These are phyloP conservation scores for Scaptomyza caliginosa DNA, from an alignment of 2,888 invertebrate species.

Conservation along the genomic window DNA sequence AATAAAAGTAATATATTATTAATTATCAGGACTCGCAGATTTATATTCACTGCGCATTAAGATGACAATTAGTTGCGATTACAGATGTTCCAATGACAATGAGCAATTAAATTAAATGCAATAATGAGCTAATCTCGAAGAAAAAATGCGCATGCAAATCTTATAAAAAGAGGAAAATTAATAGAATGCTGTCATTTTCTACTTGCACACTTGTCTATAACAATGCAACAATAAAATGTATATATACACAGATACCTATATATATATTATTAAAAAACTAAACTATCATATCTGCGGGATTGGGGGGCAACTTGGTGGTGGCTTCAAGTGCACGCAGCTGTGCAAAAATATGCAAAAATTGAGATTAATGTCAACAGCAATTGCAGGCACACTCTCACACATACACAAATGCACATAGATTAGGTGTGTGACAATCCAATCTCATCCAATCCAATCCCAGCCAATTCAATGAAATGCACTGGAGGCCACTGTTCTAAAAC, in stretches of 20 bases:
- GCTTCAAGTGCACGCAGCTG: slow-evolving; percentile 76
- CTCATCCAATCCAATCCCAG: slow-evolving; percentile 8
- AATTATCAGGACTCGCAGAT: not conserved
- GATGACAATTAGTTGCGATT: slow-evolving; percentile 51
- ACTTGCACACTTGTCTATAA: slow-evolving; percentile 11
- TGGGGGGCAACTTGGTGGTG: slow-evolving; percentile 19
- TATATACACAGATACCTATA: not conserved
- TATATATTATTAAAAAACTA: slow-evolving; percentile 7
- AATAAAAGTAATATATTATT: not conserved
- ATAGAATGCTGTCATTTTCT: slow-evolving; percentile 1
- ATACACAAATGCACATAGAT: slow-evolving; percentile 5
- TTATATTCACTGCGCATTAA: slow-evolving; percentile 56
- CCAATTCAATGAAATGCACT: slow-evolving; percentile 26
- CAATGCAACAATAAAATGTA: slow-evolving; percentile 10
- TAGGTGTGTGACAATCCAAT: slow-evolving; percentile 33
- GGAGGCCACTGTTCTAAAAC: slow-evolving; percentile 58
- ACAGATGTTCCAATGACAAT: slow-evolving; percentile 53
- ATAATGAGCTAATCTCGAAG: slow-evolving; percentile 63
- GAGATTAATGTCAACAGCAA: slow-evolving; percentile 71
- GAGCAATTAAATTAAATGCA: slow-evolving; percentile 58
- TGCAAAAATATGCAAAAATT: slow-evolving; percentile 68
- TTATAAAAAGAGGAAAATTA: slow-evolving; percentile 6
- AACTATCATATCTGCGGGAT: slow-evolving; percentile 24
- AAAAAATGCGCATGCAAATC: slow-evolving; percentile 25
- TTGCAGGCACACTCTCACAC: slow-evolving; percentile 9